Conservation (phyloP, 2,797 vertebrate genomes). For the Halcyon chelicuti region DNA sequence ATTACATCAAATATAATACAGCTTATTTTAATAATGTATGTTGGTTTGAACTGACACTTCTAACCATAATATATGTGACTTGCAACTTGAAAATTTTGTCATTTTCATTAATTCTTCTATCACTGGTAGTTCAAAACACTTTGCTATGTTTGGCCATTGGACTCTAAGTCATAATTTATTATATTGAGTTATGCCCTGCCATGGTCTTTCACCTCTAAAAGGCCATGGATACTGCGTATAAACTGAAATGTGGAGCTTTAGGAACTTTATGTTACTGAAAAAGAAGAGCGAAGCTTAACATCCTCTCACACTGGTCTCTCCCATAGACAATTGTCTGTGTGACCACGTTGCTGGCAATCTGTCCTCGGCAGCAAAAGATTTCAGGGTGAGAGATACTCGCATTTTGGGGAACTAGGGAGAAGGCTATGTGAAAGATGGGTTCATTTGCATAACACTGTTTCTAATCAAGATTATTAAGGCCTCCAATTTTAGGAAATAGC, state of each 20-base stretch:
- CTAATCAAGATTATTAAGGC: conserved; percentile 17
- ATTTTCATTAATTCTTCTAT: background rate
- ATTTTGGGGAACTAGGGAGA: background rate
- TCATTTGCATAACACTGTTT: background rate
- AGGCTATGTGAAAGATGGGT: background rate
- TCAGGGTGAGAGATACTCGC: background rate
- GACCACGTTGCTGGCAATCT: background rate
- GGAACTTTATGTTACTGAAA: background rate
- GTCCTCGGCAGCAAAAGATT: background rate
- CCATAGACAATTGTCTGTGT: background rate
- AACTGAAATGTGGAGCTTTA: background rate
- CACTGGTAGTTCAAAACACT: background rate
- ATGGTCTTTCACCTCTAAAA: background rate
- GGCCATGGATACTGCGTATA: background rate
- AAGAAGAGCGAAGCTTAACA: background rate
- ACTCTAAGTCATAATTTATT: background rate
- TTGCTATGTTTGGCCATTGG: background rate
- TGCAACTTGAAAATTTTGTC: background rate
- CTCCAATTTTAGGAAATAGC: background rate
- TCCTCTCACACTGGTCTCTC: background rate
- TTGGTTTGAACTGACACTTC: background rate
- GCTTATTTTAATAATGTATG: background rate
- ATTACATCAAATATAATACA: background rate
- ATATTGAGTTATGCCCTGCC: background rate
- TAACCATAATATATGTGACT: background rate